Evolutionary conservation across 2,888 invertebrate species (phyloP), one percentile per base, ranked within the genome.

Genomic region (Acrobasis suavella): DNA sequence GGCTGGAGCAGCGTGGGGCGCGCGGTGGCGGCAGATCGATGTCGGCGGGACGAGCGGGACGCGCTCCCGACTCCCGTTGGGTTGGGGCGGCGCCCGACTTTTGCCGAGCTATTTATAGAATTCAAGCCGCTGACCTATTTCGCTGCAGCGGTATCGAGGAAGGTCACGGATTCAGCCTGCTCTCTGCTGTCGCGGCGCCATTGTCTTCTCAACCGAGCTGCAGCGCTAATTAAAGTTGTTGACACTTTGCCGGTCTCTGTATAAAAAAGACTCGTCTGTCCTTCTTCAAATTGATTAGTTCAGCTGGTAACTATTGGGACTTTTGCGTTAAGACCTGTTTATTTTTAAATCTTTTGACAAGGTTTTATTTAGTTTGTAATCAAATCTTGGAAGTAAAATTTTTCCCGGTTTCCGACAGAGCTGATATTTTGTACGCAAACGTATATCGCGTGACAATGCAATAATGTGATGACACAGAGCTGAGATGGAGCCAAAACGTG

Each of bases 51-150:
- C 71, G 76, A 75, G 76, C 78, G 79, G 77, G 72, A 72, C 81
- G 75, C 75, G 74, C 77, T 69, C 81, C 8, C 83, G 75, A 69
- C 81, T 76, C 83, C 81, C 83, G 75, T 71, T 74, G 88, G 85
- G 81, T 84, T 81, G 87, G 86, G 89, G 87, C 83, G 88, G 86
- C 87, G 89, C 87, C 89, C 89, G 89, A 90, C 91, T 91, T 91
- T 90, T 88, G 81, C 89, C 89, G 83, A 87, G 91, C 92, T 92
- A 92, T 92, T 91, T 91, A 91, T 91, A 92, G 90, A 87, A 87
- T 87, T 88, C 85, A 89, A 90, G 91, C 91, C 90, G 91, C 91
- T 91, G 92, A 92, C 92, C 91, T 89, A 92, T 90, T 91, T 92
- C 83, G 85, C 87, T 90, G 91, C 90, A 90, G 87, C 86, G 83